Percentiles rank a stretch among this genome's conserved stretches.
phyloP scores from a whole-genome alignment of 1,140 invertebrate species.

The Nasonia vitripennis region DNA sequence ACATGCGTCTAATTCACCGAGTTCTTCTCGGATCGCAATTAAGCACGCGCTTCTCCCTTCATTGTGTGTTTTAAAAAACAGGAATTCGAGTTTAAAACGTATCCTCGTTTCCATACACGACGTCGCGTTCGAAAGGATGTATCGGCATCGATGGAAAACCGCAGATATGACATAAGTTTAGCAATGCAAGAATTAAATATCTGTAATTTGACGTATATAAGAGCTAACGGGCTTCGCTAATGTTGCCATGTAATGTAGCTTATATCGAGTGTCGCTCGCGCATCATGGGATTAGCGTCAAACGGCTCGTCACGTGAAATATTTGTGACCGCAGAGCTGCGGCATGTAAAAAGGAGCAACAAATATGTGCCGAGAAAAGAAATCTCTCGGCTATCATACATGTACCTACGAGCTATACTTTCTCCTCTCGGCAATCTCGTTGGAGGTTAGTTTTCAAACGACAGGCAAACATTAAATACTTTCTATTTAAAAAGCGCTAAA shows the following conservation, averaged over 20 bases:
- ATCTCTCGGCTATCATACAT: neutral
- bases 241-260: neutral
- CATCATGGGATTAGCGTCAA: constrained; percentile 11
- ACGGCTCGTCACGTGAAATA: neutral
- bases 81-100: neutral
- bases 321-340: neutral
- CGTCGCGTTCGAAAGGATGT: too few species aligned
- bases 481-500: neutral
- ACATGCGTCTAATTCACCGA: neutral
- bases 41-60: neutral
- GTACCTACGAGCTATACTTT: constrained; percentile 9
- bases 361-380: neutral
- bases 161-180: neutral
- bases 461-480: neutral
- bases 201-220: too few species aligned
- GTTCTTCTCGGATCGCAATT: neutral
- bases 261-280: neutral
- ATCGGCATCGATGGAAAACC: neutral
- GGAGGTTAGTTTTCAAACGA: constrained; percentile 30
- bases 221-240: neutral
- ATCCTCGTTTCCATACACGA: too few species aligned
- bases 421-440: constrained; percentile 5
- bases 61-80: neutral
- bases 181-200: neutral
- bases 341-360: constrained; percentile 30